These are phyloP conservation scores for Aculops lycopersici DNA, from an alignment of 1,140 invertebrate genomes.

Conservation along the genomic window DNA sequence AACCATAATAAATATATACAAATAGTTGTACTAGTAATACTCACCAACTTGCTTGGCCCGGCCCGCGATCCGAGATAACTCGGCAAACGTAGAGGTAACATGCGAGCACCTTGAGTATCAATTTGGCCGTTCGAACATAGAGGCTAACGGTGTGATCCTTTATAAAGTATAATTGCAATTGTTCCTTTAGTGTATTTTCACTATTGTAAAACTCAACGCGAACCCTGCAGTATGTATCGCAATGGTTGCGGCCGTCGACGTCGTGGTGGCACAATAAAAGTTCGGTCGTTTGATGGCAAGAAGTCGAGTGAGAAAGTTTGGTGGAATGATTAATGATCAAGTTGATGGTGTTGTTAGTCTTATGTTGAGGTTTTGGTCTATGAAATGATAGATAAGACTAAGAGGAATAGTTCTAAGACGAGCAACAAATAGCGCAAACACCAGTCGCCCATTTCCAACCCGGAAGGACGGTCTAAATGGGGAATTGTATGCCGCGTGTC, in stretches of 20 bases:
- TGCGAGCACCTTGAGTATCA: constrained; percentile 77
- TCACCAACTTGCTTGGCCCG: constrained; percentile 51
- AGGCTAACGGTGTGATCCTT: constrained; percentile 82
- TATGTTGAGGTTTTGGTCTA: not conserved
- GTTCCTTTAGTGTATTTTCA: constrained; percentile 90
- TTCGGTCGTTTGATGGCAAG: not conserved
- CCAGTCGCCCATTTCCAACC: not conserved
- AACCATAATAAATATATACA: not conserved
- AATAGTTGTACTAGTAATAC: not conserved
- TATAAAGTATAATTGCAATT: constrained; percentile 88
- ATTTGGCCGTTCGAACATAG: constrained; percentile 76
- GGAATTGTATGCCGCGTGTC: too few species aligned
- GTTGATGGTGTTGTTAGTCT: not conserved
- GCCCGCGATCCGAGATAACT: constrained; percentile 55
- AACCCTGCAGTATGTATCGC: constrained; percentile 32
- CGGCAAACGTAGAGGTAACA: constrained; percentile 78
- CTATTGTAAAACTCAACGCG: constrained; percentile 95
- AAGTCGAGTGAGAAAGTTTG: not conserved
- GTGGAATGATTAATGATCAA: not conserved
- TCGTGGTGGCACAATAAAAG: not conserved
- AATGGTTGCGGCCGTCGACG: constrained; percentile 1
- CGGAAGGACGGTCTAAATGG: not conserved
- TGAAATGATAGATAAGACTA: too few species aligned
- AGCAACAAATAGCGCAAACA: not conserved
- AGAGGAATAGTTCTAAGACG: too few species aligned